Base-by-base conservation (phyloP, 2,797 vertebrate genomes). In the Amphiprion clarkii region DNA sequence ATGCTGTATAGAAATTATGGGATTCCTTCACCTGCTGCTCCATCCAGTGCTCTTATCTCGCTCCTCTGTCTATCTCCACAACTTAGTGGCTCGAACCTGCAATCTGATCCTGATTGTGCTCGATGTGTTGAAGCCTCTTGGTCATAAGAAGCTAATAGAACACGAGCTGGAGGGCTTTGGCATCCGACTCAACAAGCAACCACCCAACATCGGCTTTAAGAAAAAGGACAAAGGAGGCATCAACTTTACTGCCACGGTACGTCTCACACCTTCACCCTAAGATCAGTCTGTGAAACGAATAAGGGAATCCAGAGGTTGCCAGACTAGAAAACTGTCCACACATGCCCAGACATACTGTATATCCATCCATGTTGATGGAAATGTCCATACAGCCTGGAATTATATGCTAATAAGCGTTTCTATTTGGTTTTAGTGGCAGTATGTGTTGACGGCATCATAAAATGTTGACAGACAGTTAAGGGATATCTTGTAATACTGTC, bases 221-320 rank as follows among this genome's bases (percentile, higher is more conserved):
- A 99, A 96, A 92, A 99, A 99, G 94, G 98, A 99, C 93, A 99
- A 99, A 93, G 98, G 98, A 71, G 98, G 98, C 90, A 99, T 99
- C 91, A 99, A 99, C 92, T 98, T 99, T 76, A 99, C 98, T 5
- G 96, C 96, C 42, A 99, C 98, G 31, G 98, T 99, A 92, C 1
- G 81, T 80, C 16, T 64, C 55, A n/a, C 70, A 21, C 23, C 23
- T 23, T 23, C 23, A 23, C 23, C 23, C 23, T 23, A 23, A 23
- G 23, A 1, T 23, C 23, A 23, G 8, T n/a, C 33, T 56, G 29
- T 70, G 23, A 48, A 72, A 46, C 52, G 0, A 48, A 29, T 25
- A 51, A 62, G 16, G 17, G 16, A 5, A 46, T 46, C 19, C 44
- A 51, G 11, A 51, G 46, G 19, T 49, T 49, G 42, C 13, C 40